Evolutionary conservation across 2,797 vertebrate species (phyloP).

Genomic region (Enteromius treurensis): DNA sequence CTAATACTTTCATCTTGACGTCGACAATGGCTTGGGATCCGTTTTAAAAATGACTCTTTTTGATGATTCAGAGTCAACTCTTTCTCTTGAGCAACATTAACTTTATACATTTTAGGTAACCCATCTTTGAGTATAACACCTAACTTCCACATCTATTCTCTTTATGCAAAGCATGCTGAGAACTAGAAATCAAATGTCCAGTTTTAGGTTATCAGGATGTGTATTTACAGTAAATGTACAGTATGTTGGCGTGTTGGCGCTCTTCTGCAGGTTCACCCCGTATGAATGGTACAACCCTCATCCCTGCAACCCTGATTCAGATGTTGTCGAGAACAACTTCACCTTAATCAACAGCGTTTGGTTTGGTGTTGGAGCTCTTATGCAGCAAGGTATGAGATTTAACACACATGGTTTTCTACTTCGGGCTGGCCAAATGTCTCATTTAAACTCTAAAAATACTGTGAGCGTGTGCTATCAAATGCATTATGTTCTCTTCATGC

Average conservation of each 20-base stretch:
- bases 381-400: slow-evolving; percentile 93
- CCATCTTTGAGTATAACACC: background rate
- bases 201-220: background rate
- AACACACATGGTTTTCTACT: background rate
- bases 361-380: slow-evolving; percentile 98
- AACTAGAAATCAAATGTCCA: no score
- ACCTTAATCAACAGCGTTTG: slow-evolving; percentile 97
- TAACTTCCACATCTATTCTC: background rate
- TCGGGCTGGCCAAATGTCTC: background rate
- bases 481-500: background rate
- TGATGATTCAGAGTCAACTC: no score
- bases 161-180: no score
- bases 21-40: no score
- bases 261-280: slow-evolving; percentile 88
- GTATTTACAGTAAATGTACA: background rate
- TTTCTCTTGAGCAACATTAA: no score
- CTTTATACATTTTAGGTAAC: background rate
- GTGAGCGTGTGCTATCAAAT: background rate
- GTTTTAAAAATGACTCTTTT: no score
- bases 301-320: slow-evolving; percentile 96
- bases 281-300: slow-evolving; percentile 99
- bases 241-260: slow-evolving; percentile 9
- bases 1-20: no score
- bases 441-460: background rate
- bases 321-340: slow-evolving; percentile 98